Evolutionary conservation across 2,113 vertebrate species (phyloP), one percentile per base, ranked within the genome.

Genomic region (Sinocyclocheilus rhinocerous): DNA sequence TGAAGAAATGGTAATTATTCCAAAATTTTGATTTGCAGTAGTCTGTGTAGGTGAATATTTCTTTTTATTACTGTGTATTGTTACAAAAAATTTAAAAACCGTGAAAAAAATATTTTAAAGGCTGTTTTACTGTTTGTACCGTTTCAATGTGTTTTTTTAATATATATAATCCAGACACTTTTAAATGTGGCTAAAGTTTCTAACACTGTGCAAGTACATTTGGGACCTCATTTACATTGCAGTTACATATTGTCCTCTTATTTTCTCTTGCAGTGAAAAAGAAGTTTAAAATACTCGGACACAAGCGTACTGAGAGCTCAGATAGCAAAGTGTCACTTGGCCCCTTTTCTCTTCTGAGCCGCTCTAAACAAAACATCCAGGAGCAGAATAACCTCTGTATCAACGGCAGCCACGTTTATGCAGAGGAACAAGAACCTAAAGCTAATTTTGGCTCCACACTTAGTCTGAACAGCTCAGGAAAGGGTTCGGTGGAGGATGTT

Each of bases 341-440:
- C 75, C 94, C 96, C 3, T 96, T 97, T 57, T 96, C 96, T 11
- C 89, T 99, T 3, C 94, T 99, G 48, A 93, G 95, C 3, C 96
- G 95, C 84, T 95, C 97, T 84, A 99, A 98, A 92, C 96, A 65
- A 0, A 97, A 95, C 72, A 90, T 92, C 0, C 87, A 92, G 8
- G 97, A 97, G 84, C 94, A 92, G 61, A 97, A 96, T 22, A 97
- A 93, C 10, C 85, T 97, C 88, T 98, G 98, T 45, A 97, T 99
- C 92, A 99, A 99, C 0, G 97, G 98, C 89, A 98, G 86, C 75
- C 98, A 99, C 0, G 93, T 99, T 13, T 98, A 99, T 26, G 65
- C 95, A 48, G 96, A 99, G 89, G 96, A 98, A 33, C 79, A 91
- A 0, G 96, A 96, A 39, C 77, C 92, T 42, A 95, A 93, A 90